Conservation (phyloP, 1,140 invertebrate genomes). For the Panagrolaimus sp. region DNA sequence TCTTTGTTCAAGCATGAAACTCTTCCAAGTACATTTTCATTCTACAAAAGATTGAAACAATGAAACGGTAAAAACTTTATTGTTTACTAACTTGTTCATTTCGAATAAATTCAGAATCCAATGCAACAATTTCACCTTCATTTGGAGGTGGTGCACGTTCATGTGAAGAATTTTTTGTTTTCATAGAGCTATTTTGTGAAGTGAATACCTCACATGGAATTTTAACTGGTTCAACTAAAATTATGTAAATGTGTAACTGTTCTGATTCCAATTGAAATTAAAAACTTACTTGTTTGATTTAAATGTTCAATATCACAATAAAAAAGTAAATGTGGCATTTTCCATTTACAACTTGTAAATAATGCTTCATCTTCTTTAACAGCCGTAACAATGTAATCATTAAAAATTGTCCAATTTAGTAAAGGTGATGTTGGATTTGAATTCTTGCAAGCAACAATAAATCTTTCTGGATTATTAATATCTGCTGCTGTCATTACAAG, state of each 20-base stretch:
- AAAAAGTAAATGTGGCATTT: slow-evolving; percentile 4
- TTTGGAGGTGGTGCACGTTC: neutral
- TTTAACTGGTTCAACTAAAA: neutral
- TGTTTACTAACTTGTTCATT: neutral
- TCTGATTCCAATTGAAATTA: too few species aligned
- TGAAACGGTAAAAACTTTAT: neutral
- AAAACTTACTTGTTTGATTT: neutral
- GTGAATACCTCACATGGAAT: neutral
- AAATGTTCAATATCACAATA: neutral
- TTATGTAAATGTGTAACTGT: too few species aligned
- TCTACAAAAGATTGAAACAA: neutral
- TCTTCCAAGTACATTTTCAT: neutral
- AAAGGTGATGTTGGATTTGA: neutral
- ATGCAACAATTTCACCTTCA: neutral
- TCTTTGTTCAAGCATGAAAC: slow-evolving; percentile 2
- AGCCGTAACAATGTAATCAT: slow-evolving; percentile 2
- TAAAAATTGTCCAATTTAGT: neutral
- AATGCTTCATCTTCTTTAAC: slow-evolving; percentile 8
- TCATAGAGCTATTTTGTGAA: too few species aligned
- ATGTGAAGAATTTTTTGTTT: neutral
- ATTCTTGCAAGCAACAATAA: neutral
- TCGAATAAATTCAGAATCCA: slow-evolving; percentile 1
- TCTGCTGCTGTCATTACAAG: neutral
- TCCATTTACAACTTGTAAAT: neutral
- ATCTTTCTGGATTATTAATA: neutral